These are phyloP conservation scores for Synanthedon tipuliformis DNA, from an alignment of 2,888 invertebrate genomes.

Conservation along the genomic window DNA sequence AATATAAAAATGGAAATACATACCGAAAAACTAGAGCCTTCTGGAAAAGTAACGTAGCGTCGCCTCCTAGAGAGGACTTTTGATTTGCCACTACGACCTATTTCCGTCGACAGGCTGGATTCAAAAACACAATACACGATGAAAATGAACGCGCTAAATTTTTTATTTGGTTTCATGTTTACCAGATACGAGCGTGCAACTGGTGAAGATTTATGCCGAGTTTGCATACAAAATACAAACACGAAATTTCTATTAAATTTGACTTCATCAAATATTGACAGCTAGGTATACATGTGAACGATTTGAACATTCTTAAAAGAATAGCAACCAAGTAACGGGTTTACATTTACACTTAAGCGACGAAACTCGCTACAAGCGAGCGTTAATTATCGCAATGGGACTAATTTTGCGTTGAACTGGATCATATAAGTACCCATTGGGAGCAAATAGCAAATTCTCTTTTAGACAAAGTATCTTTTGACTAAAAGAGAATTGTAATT, in stretches of 20 bases:
- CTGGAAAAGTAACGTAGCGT: slow-evolving; percentile 77
- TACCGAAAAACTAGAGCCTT: slow-evolving; percentile 77
- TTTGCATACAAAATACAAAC: not conserved
- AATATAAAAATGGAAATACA: slow-evolving; percentile 28
- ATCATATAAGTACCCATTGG: not conserved
- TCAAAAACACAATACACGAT: slow-evolving; percentile 7
- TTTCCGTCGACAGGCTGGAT: slow-evolving; percentile 10
- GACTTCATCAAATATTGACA: no score
- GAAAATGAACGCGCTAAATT: slow-evolving; percentile 10
- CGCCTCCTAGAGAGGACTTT: slow-evolving; percentile 67
- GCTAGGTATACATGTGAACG: no score
- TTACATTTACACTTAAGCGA: not conserved
- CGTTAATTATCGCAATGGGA: not conserved
- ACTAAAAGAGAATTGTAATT: not conserved
- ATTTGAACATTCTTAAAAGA: not conserved
- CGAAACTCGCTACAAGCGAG: not conserved
- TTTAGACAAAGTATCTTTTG: no score
- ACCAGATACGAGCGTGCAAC: no score
- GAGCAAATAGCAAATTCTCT: not conserved
- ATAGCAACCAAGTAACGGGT: not conserved
- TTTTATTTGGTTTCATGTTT: slow-evolving; percentile 9
- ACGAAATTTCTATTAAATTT: no score
- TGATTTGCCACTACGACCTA: slow-evolving; percentile 13
- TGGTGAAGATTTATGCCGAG: not conserved
- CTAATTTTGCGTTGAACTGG: not conserved